Percentiles rank a stretch among this genome's conserved stretches.
Conservation (phyloP, 2,888 invertebrate genomes). For the Acrobasis consociella region DNA sequence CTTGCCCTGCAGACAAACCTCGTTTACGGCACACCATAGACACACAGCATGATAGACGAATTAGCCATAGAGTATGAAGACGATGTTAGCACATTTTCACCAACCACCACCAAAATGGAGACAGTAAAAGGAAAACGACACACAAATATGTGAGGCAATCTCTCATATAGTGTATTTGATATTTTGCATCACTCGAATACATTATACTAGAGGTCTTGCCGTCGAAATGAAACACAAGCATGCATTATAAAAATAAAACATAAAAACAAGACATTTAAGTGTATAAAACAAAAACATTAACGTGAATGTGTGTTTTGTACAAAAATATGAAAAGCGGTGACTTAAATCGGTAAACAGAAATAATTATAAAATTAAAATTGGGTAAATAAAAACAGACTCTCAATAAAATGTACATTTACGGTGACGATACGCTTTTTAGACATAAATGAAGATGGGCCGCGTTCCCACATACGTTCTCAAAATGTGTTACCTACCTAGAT, state of each 20-base stretch:
- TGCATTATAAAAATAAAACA: constrained; percentile 1
- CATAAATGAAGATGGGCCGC: background rate
- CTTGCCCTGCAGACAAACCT: constrained; percentile 85
- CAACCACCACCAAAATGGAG: constrained; percentile 78
- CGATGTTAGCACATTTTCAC: constrained; percentile 82
- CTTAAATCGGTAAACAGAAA: constrained; percentile 27
- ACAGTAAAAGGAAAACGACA: constrained; percentile 36
- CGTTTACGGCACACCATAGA: constrained; percentile 25
- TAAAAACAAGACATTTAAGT: background rate
- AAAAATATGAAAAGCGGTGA: constrained; percentile 28
- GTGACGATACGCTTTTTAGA: background rate
- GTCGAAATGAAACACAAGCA: constrained; percentile 12
- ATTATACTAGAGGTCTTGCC: constrained; percentile 1
- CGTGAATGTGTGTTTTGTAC: constrained; percentile 25
- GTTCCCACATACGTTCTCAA: background rate
- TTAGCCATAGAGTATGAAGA: constrained; percentile 81
- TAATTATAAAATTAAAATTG: constrained; percentile 29
- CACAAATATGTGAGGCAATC: background rate
- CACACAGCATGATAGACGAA: constrained; percentile 62
- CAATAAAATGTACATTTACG: background rate
- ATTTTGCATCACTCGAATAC: background rate
- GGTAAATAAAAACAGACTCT: background rate
- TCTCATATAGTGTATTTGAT: constrained; percentile 1
- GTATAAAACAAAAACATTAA: background rate
- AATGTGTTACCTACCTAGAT: too few relatives aligned